A percentile compares a stretch with the other conserved stretches of the same genome.
Conservation (phyloP, 2,888 invertebrate species). For the Ophion ellenae region DNA sequence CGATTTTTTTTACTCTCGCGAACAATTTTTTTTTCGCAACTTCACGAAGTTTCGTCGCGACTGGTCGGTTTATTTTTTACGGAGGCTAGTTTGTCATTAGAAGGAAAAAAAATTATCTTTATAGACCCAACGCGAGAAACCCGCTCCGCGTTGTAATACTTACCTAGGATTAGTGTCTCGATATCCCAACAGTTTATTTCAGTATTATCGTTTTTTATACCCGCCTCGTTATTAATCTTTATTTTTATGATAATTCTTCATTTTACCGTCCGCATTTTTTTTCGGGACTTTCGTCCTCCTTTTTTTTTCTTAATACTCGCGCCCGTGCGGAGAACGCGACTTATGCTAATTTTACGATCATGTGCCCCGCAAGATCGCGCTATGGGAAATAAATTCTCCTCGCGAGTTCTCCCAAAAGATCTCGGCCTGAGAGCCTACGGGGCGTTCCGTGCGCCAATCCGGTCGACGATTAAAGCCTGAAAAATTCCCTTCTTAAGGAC, state of each 20-base stretch:
- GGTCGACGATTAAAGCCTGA: conserved; percentile 61
- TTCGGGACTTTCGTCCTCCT: neutral
- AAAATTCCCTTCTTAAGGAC: neutral
- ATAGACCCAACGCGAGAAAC: conserved; percentile 31
- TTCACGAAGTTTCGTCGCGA: neutral
- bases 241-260: conserved; percentile 40
- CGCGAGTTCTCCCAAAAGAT: conserved; percentile 62
- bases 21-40: neutral
- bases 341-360: conserved; percentile 78
- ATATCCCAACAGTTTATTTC: conserved; percentile 44
- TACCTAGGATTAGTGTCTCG: conserved; percentile 48
- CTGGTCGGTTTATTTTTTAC: conserved; percentile 6
- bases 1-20: neutral
- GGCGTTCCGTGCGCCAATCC: conserved; percentile 43
- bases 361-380: conserved; percentile 70
- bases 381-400: conserved; percentile 63
- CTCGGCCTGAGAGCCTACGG: conserved; percentile 66
- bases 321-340: conserved; percentile 58
- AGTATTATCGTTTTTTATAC: conserved; percentile 32
- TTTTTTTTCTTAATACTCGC: neutral
- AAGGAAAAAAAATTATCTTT: conserved; percentile 26
- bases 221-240: conserved; percentile 42
- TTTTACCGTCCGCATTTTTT: conserved; percentile 21
- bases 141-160: conserved; percentile 22
- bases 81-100: conserved; percentile 24